A percentile compares a stretch with the other conserved stretches of the same genome.
Conservation (phyloP, 2,113 vertebrate species). For the Microcebus tavaratra region DNA sequence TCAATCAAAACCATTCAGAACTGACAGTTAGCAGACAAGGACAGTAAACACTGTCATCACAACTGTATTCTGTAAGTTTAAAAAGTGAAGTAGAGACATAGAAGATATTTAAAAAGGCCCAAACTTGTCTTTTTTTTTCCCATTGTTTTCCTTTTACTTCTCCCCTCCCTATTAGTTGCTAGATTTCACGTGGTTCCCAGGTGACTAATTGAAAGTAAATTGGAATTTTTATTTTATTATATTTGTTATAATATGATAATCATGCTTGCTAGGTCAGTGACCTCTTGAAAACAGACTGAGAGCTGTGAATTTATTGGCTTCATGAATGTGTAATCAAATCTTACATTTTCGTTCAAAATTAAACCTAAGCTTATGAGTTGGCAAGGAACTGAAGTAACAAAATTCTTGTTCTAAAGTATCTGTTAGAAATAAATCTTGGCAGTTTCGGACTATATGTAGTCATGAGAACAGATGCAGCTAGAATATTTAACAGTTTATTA, state of each 20-base stretch:
- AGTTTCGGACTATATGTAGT: conserved; percentile 4
- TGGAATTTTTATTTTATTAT: not conserved
- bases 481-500: conserved; percentile 44
- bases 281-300: not conserved
- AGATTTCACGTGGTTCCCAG: not conserved
- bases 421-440: conserved; percentile 47
- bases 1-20: not conserved
- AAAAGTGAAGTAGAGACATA: not conserved
- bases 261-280: not conserved
- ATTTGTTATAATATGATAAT: not conserved
- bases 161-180: not conserved
- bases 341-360: conserved; percentile 48
- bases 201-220: not conserved
- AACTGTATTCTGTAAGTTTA: not conserved
- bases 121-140: not conserved
- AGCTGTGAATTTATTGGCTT: not conserved
- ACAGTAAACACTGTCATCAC: not conserved
- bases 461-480: conserved; percentile 29
- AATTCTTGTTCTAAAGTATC: not conserved
- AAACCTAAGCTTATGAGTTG: conserved; percentile 28
- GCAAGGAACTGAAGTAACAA: conserved; percentile 19
- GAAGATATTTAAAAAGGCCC: not conserved
- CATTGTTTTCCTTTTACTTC: not conserved
- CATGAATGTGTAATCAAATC: not conserved
- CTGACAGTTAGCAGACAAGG: not conserved